Percentiles rank a stretch among this genome's conserved stretches.
These are phyloP conservation scores for Acanthochromis polyacanthus DNA, from an alignment of 2,113 vertebrate species.

Conservation along the genomic window DNA sequence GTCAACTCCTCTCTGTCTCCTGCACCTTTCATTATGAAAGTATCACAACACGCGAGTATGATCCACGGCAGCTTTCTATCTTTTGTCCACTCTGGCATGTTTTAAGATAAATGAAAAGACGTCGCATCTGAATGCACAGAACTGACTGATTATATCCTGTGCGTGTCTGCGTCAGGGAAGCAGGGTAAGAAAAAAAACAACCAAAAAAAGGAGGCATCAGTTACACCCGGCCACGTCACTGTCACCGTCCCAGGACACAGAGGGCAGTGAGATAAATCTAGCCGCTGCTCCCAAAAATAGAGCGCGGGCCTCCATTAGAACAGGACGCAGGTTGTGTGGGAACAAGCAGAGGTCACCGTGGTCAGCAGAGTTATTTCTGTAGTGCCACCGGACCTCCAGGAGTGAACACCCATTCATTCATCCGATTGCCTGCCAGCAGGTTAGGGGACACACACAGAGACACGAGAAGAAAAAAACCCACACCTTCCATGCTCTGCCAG, in stretches of 20 bases:
- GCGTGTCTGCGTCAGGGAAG: constrained; percentile 67
- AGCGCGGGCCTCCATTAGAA: constrained; percentile 68
- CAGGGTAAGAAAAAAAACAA: not conserved
- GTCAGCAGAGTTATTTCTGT: constrained; percentile 82
- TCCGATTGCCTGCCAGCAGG: constrained; percentile 67
- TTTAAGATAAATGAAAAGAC: constrained; percentile 16
- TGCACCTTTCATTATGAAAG: constrained; percentile 49
- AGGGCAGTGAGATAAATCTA: constrained; percentile 80
- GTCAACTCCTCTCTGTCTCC: constrained; percentile 49
- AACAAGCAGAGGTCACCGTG: constrained; percentile 79
- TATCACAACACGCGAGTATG: constrained; percentile 29
- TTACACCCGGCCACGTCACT: constrained; percentile 72
- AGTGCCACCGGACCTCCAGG: constrained; percentile 73
- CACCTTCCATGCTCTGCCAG: constrained; percentile 47
- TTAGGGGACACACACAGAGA: constrained; percentile 40
- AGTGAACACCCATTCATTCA: constrained; percentile 77
- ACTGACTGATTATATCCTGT: constrained; percentile 53
- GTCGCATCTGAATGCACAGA: constrained; percentile 21
- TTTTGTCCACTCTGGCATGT: not conserved
- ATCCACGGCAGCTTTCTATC: constrained; percentile 10
- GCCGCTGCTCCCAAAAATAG: constrained; percentile 75
- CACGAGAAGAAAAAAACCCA: constrained; percentile 33
- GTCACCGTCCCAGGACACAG: constrained; percentile 74
- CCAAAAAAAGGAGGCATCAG: constrained; percentile 62
- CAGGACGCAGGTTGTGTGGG: constrained; percentile 75